Conservation (phyloP, 1,140 invertebrate species). For the Pteromalus puparum region DNA sequence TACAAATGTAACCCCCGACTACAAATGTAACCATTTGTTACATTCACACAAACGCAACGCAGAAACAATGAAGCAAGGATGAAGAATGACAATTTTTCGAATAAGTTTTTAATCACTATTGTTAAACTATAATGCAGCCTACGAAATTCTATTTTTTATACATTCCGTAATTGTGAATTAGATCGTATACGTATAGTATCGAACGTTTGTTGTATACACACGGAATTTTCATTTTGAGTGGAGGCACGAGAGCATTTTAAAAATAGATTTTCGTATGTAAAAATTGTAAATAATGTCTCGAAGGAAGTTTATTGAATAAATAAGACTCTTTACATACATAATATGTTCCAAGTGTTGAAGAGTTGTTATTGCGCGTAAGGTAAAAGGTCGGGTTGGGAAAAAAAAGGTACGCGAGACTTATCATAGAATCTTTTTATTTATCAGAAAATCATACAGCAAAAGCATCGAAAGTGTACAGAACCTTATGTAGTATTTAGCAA, state of each 20-base stretch:
- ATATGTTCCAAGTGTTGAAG: neutral
- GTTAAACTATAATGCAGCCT: constrained; percentile 12
- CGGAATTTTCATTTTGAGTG: constrained; percentile 9
- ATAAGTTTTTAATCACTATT: constrained; percentile 26
- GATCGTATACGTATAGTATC: neutral
- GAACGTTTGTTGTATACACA: too few species aligned
- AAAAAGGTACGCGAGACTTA: neutral
- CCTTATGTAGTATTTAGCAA: constrained; percentile 58
- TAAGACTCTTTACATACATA: constrained; percentile 29
- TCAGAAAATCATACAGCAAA: constrained; percentile 66
- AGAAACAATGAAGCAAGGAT: neutral
- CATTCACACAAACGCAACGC: neutral
- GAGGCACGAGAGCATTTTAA: constrained; percentile 20
- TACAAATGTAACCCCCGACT: too few species aligned
- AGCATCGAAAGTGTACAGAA: constrained; percentile 62
- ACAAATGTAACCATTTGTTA: neutral
- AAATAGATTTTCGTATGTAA: constrained; percentile 46
- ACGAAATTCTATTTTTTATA: constrained; percentile 50
- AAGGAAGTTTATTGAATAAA: constrained; percentile 34
- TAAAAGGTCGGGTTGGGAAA: neutral
- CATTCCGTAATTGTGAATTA: constrained; percentile 29
- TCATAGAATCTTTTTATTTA: constrained; percentile 61
- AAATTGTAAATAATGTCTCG: constrained; percentile 45
- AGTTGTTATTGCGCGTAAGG: neutral
- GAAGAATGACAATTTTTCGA: constrained; percentile 54